Evolutionary conservation across 2,797 vertebrate genomes (phyloP), one percentile per base, ranked within the genome.

Genomic region (Pogonophryne albipinna): DNA sequence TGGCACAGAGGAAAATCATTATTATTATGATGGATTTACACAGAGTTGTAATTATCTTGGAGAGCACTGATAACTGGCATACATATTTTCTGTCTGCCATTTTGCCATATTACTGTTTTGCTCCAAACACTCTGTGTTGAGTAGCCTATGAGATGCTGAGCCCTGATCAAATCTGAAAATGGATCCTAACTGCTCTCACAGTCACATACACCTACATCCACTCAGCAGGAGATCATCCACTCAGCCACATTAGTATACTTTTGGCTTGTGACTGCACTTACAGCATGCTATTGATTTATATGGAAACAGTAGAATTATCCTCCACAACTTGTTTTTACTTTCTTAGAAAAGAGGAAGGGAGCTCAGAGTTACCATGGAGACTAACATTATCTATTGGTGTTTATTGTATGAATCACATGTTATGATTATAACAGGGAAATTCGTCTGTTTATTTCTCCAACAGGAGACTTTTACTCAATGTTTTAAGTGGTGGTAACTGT

Each of bases 291-390:
- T 61, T 17, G n/a, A 49, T 23, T 68, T 15, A 34, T 47, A 23
- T 60, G 3, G 49, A 67, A 55, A 66, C 45, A 52, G 50, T 3
- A 47, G 10, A 38, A 6, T 38, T 38, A 67, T 50, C 13, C 20
- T 76, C 16, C 15, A 67, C 41, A 80, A 78, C 74, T 84, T 81
- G 38, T 65, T 23, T 57, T 71, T 58, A 61, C 70, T 79, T 62
- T 58, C 79, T 20, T 17, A n/a, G n/a, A 52, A 52, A 68, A 68
- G 42, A 66, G 50, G 55, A 69, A 44, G 10, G 47, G 56, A 47
- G 17, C 15, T 53, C 16, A 57, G 77, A 72, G 89, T 91, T 85
- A 78, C 87, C 89, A 91, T 89, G 88, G 90, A 91, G 81, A 93
- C 89, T 47, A 56, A 74, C 60, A 49, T n/a, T 34, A 80, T 80